Base-by-base conservation (phyloP, 2,797 vertebrate species). In the Mico argentatus region DNA sequence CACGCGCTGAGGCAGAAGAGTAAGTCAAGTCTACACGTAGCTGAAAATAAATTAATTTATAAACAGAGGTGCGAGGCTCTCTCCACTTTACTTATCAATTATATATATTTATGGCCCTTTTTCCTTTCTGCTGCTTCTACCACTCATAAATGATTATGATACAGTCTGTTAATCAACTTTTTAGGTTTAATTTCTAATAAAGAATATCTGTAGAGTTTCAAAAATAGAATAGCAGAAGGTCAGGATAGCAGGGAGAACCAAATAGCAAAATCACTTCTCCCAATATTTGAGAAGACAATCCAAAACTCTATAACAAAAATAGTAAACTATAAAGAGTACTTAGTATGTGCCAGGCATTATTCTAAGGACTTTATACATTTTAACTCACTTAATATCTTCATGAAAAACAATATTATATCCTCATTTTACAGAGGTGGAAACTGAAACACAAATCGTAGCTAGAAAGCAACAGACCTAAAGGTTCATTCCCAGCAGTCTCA, bases 181-280 rank as follows among this genome's bases (percentile, higher is more conserved):
- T 91, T 75, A 92, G 19, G 44, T 36, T 86, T 86, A 72, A 70
- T 77, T 90, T 88, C 91, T 91, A 50, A 50, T 70, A 76, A 90
- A 80, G 46, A 90, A 75, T 88, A 48, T 80, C 50, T 75, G 1
- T 7, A 73, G n/a, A 52, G 26, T 30, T 94, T 93, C 90, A 77
- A 36, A 80, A 87, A 75, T 5, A 64, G 39, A 55, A 36, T 30
- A 91, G 33, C 44, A 59, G 77, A 92, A 64, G 36, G 20, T 52
- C 77, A 84, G 15, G 20, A 50, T 10, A 57, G 59, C 48, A 95
- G 27, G 83, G 27, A 36, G 48, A 79, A 83, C n/a, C 39, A 91
- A 91, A 90, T 3, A 59, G 48, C 27, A 82, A 91, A 93, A 89
- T 76, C 33, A 48, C 11, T 55, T 41, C 36, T 89, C 5, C 20